A percentile compares a stretch with the other conserved stretches of the same genome.
These are phyloP conservation scores for Danaus chrysippus DNA, from an alignment of 2,888 invertebrate species.

Conservation along the genomic window DNA sequence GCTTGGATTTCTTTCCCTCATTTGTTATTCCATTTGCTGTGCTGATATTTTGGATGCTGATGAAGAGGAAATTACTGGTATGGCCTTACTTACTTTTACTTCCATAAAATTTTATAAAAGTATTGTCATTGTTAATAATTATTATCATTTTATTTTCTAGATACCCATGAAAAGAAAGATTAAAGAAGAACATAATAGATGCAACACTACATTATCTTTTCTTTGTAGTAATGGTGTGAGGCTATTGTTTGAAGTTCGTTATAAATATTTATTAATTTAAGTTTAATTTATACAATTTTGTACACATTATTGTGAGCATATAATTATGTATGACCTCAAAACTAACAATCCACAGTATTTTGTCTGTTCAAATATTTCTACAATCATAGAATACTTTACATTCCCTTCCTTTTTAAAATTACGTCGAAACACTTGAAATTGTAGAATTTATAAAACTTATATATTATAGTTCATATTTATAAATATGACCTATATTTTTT, in stretches of 20 bases:
- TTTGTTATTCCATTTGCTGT: slow-evolving; percentile 97
- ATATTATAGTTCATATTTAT: too few species aligned
- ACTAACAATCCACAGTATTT: too few species aligned
- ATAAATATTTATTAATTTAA: not conserved
- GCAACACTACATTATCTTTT: not conserved
- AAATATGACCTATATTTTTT: too few species aligned
- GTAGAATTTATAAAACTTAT: too few species aligned
- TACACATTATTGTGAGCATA: not conserved
- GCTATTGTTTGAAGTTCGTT: not conserved
- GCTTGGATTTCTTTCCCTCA: slow-evolving; percentile 93
- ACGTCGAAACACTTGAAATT: too few species aligned
- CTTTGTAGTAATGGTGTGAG: too few species aligned
- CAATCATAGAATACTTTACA: too few species aligned
- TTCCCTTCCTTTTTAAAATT: too few species aligned
- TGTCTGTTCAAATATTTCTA: too few species aligned
- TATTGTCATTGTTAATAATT: slow-evolving; percentile 2
- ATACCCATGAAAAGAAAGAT: slow-evolving; percentile 75
- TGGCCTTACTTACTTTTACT: slow-evolving; percentile 10
- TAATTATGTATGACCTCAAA: not conserved
- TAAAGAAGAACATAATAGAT: slow-evolving; percentile 36
- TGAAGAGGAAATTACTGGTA: slow-evolving; percentile 83
- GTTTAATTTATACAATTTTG: slow-evolving; percentile 1
- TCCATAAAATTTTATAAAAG: not conserved
- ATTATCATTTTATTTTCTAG: slow-evolving; percentile 52
- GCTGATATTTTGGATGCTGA: slow-evolving; percentile 96